Evolutionary conservation across 2,113 vertebrate species (phyloP).

Genomic region (Serilophus lunatus): DNA sequence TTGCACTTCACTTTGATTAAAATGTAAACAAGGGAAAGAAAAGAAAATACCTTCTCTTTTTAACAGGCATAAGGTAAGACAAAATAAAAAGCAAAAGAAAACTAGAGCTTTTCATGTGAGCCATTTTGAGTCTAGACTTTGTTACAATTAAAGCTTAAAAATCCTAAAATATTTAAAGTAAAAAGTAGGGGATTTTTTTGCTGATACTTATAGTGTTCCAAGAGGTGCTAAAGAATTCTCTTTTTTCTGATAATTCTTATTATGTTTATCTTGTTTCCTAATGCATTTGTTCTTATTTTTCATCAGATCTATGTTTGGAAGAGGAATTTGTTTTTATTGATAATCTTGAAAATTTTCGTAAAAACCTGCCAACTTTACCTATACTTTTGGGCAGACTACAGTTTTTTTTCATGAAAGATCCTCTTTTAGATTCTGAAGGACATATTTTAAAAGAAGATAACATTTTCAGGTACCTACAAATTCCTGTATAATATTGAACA

Average conservation of each 20-base stretch:
- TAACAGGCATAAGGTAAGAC: neutral
- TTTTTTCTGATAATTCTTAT: neutral
- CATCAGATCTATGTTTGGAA: slow-evolving; percentile 67
- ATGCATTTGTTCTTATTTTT: slow-evolving; percentile 9
- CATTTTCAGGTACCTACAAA: slow-evolving; percentile 65
- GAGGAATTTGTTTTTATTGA: slow-evolving; percentile 66
- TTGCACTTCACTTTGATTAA: neutral
- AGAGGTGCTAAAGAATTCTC: neutral
- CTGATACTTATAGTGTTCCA: neutral
- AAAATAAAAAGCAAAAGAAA: neutral
- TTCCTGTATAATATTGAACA: neutral
- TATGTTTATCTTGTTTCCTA: neutral
- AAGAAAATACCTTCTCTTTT: neutral
- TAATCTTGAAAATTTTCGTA: slow-evolving; percentile 23
- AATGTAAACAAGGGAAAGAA: neutral
- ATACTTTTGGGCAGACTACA: slow-evolving; percentile 58
- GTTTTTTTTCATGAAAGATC: slow-evolving; percentile 58
- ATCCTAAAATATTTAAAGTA: neutral
- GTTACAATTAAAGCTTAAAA: neutral
- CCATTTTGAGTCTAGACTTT: neutral
- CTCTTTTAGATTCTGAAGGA: slow-evolving; percentile 57
- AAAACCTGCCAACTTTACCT: slow-evolving; percentile 32
- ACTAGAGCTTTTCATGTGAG: neutral
- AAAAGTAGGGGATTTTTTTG: neutral
- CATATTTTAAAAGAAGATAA: slow-evolving; percentile 31